Evolutionary conservation across 2,888 invertebrate genomes (phyloP).

Genomic region (Sphinx pinastri): DNA sequence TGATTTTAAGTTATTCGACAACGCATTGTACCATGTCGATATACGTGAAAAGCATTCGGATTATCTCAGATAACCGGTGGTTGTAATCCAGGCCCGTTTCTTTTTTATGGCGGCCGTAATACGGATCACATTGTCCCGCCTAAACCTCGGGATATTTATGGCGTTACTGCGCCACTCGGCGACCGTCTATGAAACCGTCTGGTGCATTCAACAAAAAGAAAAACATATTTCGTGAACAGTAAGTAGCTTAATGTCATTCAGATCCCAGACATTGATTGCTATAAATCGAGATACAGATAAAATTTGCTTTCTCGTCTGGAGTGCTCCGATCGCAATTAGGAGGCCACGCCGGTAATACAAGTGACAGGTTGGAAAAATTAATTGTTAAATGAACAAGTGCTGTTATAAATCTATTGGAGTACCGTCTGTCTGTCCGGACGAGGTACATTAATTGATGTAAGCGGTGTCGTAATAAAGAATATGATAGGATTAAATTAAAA

Average conservation of each 20-base stretch:
- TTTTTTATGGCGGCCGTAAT: constrained; percentile 39
- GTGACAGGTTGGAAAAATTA: constrained; percentile 47
- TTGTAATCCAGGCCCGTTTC: constrained; percentile 41
- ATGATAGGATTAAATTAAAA: background rate
- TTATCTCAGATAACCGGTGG: constrained; percentile 51
- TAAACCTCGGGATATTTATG: constrained; percentile 25
- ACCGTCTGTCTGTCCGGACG: constrained; percentile 12
- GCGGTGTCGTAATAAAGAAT: background rate
- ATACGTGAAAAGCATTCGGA: constrained; percentile 57
- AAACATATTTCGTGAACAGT: constrained; percentile 40
- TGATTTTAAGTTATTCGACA: constrained; percentile 62
- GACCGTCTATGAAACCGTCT: constrained; percentile 13
- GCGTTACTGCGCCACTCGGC: background rate
- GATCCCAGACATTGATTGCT: constrained; percentile 58
- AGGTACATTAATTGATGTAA: constrained; percentile 30
- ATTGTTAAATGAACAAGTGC: constrained; percentile 29
- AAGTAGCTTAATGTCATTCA: constrained; percentile 53
- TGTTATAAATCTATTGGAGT: constrained; percentile 16
- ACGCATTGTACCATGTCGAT: constrained; percentile 52
- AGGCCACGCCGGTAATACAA: constrained; percentile 43
- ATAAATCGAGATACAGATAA: constrained; percentile 55
- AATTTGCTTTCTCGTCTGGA: constrained; percentile 53
- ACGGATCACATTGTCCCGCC: constrained; percentile 36
- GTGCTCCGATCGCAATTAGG: constrained; percentile 47
- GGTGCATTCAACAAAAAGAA: constrained; percentile 25